These are phyloP conservation scores for Tillus elongatus DNA, from an alignment of 2,888 invertebrate species.

Conservation along the genomic window DNA sequence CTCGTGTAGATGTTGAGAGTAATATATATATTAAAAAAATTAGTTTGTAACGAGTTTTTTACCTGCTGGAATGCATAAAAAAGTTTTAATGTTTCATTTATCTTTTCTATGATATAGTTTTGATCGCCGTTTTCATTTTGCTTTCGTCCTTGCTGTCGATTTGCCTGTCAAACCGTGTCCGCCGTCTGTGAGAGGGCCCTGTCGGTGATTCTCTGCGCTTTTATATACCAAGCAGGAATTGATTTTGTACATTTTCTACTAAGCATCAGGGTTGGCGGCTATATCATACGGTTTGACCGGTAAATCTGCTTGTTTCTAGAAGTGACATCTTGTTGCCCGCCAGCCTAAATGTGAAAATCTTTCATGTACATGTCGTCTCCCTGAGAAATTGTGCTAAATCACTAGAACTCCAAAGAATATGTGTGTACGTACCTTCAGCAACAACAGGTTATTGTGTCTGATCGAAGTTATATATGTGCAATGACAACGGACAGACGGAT, in stretches of 20 bases:
- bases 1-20: constrained; percentile 34
- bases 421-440: no score
- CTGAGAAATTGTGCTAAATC: constrained; percentile 18
- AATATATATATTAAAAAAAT: constrained; percentile 32
- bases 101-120: constrained; percentile 18
- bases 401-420: constrained; percentile 20
- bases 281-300: no score
- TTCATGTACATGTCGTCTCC: constrained; percentile 33
- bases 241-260: constrained; percentile 31
- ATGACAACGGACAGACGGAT: no score
- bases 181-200: no score
- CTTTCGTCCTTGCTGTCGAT: constrained; percentile 26
- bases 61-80: constrained; percentile 35
- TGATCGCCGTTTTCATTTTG: constrained; percentile 19
- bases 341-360: constrained; percentile 33
- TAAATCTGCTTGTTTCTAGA: no score
- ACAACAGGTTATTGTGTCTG: no score
- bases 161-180: no score
- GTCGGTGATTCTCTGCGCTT: no score
- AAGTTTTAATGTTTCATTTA: constrained; percentile 29
- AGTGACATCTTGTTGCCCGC: constrained; percentile 11
- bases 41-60: constrained; percentile 33
- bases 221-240: constrained; percentile 27
- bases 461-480: no score
- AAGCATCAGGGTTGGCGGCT: no score